Evolutionary conservation across 2,888 invertebrate species (phyloP).

Genomic region (Drosophila conformis): DNA sequence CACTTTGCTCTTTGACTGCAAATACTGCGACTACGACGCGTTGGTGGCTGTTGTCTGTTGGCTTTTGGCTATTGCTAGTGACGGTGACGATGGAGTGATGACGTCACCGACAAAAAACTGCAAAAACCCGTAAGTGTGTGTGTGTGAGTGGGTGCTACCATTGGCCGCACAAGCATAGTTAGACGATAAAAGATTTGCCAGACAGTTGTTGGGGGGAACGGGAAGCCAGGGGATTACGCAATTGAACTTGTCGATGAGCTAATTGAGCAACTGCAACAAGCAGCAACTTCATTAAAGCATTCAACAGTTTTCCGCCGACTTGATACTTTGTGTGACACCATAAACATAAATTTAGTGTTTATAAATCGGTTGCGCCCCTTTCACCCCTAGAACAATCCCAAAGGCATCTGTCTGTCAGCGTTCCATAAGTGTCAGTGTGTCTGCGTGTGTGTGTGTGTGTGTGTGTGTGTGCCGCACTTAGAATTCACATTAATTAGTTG

Average conservation of each 20-base stretch:
- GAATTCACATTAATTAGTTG: constrained; percentile 67
- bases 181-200: constrained; percentile 26
- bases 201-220: not conserved
- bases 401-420: constrained; percentile 19
- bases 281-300: constrained; percentile 19
- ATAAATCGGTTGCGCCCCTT: constrained; percentile 23
- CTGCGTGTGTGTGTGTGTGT: not conserved
- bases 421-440: constrained; percentile 1
- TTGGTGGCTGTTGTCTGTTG: not conserved
- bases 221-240: constrained; percentile 8
- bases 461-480: constrained; percentile 44
- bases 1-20: constrained; percentile 11
- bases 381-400: constrained; percentile 6
- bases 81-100: constrained; percentile 20
- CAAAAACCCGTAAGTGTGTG: not conserved
- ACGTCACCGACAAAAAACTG: constrained; percentile 33
- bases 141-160: constrained; percentile 32
- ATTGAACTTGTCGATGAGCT: constrained; percentile 59
- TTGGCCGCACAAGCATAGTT: constrained; percentile 32
- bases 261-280: constrained; percentile 32
- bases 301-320: constrained; percentile 16
- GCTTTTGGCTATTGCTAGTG: not conserved
- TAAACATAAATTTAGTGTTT: constrained; percentile 32
- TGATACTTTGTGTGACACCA: constrained; percentile 17
- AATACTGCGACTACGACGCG: constrained; percentile 28